These are phyloP conservation scores for Operophtera brumata DNA, from an alignment of 2,888 invertebrate genomes.

Conservation along the genomic window DNA sequence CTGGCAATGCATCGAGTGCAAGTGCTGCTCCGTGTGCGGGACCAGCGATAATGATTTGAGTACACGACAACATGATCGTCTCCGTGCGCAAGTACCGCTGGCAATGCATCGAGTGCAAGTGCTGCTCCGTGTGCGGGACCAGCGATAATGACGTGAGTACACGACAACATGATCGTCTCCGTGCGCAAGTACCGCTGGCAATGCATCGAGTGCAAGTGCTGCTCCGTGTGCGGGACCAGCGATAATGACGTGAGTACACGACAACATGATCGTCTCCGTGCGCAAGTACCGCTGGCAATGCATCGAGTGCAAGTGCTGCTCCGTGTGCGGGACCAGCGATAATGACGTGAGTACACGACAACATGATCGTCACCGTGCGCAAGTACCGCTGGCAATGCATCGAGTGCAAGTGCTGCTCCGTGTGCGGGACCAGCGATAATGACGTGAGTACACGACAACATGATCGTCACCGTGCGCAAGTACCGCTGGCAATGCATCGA, in stretches of 20 bases:
- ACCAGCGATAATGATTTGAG: slow-evolving; percentile 99
- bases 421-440: slow-evolving; percentile 99
- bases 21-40: slow-evolving; percentile 99
- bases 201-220: slow-evolving; percentile 99
- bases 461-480: slow-evolving; percentile 98
- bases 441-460: slow-evolving; percentile 95
- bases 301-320: slow-evolving; percentile 99
- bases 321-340: slow-evolving; percentile 98
- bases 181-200: slow-evolving; percentile 99
- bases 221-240: slow-evolving; percentile 98
- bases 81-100: slow-evolving; percentile 99
- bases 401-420: slow-evolving; percentile 99
- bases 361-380: slow-evolving; percentile 99
- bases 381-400: slow-evolving; percentile 99
- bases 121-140: slow-evolving; percentile 98
- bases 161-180: slow-evolving; percentile 98
- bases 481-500: slow-evolving; percentile 99
- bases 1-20: slow-evolving; percentile 99
- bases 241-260: slow-evolving; percentile 96
- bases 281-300: slow-evolving; percentile 99
- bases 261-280: slow-evolving; percentile 98
- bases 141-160: slow-evolving; percentile 98
- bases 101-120: slow-evolving; percentile 99
- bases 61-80: slow-evolving; percentile 95
- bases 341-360: slow-evolving; percentile 95